Evolutionary conservation across 2,888 invertebrate species (phyloP), one percentile per base, ranked within the genome.

Genomic region (Luffia ferchaultella): DNA sequence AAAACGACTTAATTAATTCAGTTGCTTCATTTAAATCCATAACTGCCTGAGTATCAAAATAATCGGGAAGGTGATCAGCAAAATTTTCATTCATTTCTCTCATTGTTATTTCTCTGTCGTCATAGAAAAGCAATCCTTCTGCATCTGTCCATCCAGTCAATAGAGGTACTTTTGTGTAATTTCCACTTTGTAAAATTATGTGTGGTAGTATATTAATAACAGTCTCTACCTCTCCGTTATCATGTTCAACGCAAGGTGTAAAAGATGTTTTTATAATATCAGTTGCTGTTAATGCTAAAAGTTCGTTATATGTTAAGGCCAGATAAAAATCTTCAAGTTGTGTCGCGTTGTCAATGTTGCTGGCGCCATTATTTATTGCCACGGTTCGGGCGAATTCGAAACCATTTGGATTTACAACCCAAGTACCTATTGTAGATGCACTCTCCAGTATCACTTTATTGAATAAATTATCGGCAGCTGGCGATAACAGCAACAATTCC

Each of bases 401-500:
- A 5, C 47, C 30, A 1, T 15, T 16, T 1, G 16, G 9, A 18
- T 5, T 12, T 0, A 16, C 18, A 20, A 20, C 1, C 18, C 16
- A 15, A 18, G 19, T 19, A 15, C 18, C 7, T n/a, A 41, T 9
- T n/a, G 18, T 41, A 9, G 47, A 30, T 40, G 30, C 51, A 44
- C 51, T 48, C 30, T 48, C 51, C 9, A 20, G 19, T n/a, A 47
- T 44, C 1, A 20, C 48, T 48, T 47, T 44, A 9, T 40, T n/a
- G 15, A 51, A 51, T 12, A 51, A 30, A 1, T 47, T 47, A 12
- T 44, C 5, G 5, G 51, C 42, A 43, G 47, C 44, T 9, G 42
- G 42, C 17, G 43, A 20, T 7, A 45, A 3, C 19, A 48, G 18
- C 16, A 43, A 42, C n/a, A 30, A 18, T 30, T 51, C 92, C 2